A percentile compares a stretch with the other conserved stretches of the same genome.
Conservation (phyloP, 2,797 vertebrate genomes). For the Epinephelus coioides region DNA sequence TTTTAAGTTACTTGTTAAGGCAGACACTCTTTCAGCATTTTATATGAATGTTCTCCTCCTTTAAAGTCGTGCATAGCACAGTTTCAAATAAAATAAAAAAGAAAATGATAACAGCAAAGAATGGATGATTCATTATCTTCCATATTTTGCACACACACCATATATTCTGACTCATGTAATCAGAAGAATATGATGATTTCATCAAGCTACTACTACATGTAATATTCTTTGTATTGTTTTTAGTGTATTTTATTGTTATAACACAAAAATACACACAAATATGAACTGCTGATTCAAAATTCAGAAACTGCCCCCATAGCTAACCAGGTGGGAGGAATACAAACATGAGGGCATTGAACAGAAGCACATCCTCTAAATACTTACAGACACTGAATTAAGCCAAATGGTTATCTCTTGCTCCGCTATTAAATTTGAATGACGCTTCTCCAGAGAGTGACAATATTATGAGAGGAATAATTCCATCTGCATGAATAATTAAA, state of each 20-base stretch:
- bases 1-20: conserved; percentile 6
- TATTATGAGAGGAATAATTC: conserved; percentile 81
- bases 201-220: background rate
- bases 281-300: background rate
- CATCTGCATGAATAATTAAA: conserved; percentile 82
- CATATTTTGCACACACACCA: background rate
- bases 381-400: conserved; percentile 57
- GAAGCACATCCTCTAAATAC: conserved; percentile 39
- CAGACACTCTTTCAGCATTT: conserved; percentile 26
- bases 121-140: background rate
- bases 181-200: background rate
- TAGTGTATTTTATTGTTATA: background rate
- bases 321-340: conserved; percentile 17
- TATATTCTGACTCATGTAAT: background rate
- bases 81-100: conserved; percentile 6
- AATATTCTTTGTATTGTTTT: background rate
- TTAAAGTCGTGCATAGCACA: background rate
- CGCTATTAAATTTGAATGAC: conserved; percentile 78
- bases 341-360: conserved; percentile 5
- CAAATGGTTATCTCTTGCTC: conserved; percentile 66
- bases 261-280: background rate
- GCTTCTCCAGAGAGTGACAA: conserved; percentile 73
- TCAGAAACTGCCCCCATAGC: background rate
- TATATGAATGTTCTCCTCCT: background rate
- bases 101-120: background rate